Percentiles rank a stretch among this genome's conserved stretches.
These are phyloP conservation scores for Poeciliopsis infans DNA, from an alignment of 2,797 vertebrate genomes.

Conservation along the genomic window DNA sequence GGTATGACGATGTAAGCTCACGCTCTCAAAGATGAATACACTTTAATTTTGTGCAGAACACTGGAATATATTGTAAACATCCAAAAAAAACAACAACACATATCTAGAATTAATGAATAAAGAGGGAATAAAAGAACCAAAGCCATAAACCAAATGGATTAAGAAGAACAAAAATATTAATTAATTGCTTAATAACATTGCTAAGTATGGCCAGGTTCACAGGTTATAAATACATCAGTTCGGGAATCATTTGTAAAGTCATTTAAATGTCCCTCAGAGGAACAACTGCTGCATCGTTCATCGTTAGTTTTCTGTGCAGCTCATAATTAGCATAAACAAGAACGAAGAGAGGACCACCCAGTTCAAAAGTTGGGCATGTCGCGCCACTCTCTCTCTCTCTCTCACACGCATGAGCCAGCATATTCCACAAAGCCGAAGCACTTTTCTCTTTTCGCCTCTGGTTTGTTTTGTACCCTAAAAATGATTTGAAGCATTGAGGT, in stretches of 20 bases:
- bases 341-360: conserved; percentile 36
- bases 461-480: conserved; percentile 48
- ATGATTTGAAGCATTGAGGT: conserved; percentile 34
- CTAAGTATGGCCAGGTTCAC: background rate
- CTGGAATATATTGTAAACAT: no score
- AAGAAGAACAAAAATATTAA: no score
- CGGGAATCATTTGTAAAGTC: conserved; percentile 6
- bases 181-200: background rate
- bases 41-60: no score
- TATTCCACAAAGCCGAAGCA: conserved; percentile 18
- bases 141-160: no score
- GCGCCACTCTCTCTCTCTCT: conserved; percentile 11
- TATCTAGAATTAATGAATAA: no score
- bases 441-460: background rate
- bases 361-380: conserved; percentile 16
- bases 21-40: no score
- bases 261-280: background rate
- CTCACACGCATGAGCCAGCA: conserved; percentile 21
- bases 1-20: no score
- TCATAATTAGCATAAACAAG: conserved; percentile 14
- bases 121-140: no score
- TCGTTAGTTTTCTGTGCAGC: background rate
- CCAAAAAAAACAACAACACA: no score
- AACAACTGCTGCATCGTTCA: background rate
- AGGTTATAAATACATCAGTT: background rate